Conservation (phyloP, 2,113 vertebrate genomes). For the Anser cygnoides region DNA sequence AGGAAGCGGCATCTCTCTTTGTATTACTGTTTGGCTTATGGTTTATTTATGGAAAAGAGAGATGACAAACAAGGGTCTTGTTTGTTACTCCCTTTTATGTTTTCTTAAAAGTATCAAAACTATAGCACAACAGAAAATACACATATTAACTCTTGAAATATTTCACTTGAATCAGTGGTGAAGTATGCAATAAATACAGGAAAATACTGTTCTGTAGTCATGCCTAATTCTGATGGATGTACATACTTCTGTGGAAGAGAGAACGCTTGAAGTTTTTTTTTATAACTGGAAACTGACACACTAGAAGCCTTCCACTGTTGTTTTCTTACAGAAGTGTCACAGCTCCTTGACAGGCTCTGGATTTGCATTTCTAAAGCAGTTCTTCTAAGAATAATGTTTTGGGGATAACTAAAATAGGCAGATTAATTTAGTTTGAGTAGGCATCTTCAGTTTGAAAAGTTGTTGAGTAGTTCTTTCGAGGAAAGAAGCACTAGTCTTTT, state of each 20-base stretch:
- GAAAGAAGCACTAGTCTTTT: conserved; percentile 9
- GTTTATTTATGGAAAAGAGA: background rate
- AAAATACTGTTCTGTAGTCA: background rate
- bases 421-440: background rate
- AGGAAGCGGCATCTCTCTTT: background rate
- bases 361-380: background rate
- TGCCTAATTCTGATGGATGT: background rate
- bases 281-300: background rate
- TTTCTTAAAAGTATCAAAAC: background rate
- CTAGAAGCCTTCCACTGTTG: background rate
- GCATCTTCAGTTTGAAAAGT: background rate
- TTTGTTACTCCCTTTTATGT: background rate
- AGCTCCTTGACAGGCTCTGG: background rate
- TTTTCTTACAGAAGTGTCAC: background rate
- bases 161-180: conserved; percentile 1
- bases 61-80: background rate
- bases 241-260: background rate
- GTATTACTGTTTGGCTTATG: background rate
- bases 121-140: background rate
- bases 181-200: background rate
- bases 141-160: background rate
- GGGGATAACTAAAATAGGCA: background rate
- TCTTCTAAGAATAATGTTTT: background rate
- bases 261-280: background rate
- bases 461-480: background rate